Base-by-base conservation (phyloP, 2,797 vertebrate species). In the Typhlichthys eigenmanni region DNA sequence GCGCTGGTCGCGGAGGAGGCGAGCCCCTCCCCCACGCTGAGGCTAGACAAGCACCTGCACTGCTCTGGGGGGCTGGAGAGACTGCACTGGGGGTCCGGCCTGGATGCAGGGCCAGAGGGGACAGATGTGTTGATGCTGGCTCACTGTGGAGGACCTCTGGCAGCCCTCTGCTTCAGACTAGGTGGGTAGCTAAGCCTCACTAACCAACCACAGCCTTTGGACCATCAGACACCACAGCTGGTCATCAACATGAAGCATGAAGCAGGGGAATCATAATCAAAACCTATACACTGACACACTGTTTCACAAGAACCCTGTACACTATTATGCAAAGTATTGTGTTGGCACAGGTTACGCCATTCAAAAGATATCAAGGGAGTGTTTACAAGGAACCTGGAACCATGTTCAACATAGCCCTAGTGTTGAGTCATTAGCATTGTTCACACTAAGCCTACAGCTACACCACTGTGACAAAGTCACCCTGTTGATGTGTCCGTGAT, bases 71-170 rank as follows among this genome's bases (percentile, higher is more conserved):
- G 92, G 64, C 92, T 98, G 60, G 63, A 87, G 68, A 88, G 91
- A 53, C 91, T 97, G 56, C 92, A 93, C 69, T 99, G 97, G 97
- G 88, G 88, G 32, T 75, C 81, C 12, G 80, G 92, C 57, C 85
- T 64, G 0, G 55, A 68, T 17, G 76, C 76, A 47, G 62, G 71
- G 43, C 17, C 71, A 1, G 87, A 90, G 64, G 78, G 93, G 60
- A 84, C 84, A 0, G 87, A 96, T 72, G 88, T 91, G 24, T 81
- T 99, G 70, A 89, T 96, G 76, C 64, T 98, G 61, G 88, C 81
- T 62, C 96, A 96, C 68, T 91, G 95, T 55, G 91, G 87, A 69
- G 96, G 96, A 81, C 96, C 95, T 12, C 66, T 98, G 34, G 96
- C 94, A 74, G 88, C 90, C 5, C 85, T 99, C 76, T 92, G 87